A percentile compares a stretch with the other conserved stretches of the same genome.
phyloP scores from a whole-genome alignment of 2,113 vertebrate genomes.

The Caretta caretta region DNA sequence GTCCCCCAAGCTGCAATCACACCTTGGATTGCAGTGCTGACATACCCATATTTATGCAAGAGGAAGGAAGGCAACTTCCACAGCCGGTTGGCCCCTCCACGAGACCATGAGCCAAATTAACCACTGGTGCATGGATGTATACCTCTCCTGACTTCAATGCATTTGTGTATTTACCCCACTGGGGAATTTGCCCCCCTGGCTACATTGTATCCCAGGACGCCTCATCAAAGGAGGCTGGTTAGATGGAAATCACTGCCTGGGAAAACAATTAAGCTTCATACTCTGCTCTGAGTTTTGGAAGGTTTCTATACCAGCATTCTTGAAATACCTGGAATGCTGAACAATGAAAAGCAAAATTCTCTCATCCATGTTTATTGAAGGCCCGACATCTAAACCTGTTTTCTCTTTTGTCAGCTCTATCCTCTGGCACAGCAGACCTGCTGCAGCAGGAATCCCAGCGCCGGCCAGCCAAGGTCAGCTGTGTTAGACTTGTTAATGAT shows the following conservation, averaged over 20 bases:
- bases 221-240: neutral
- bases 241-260: neutral
- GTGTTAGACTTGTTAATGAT: rapidly evolving
- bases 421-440: neutral
- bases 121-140: neutral
- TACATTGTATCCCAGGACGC: neutral
- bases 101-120: neutral
- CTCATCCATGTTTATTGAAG: neutral
- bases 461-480: neutral
- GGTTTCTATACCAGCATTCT: neutral
- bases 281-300: neutral
- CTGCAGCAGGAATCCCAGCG: neutral
- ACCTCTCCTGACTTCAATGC: neutral
- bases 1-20: too few species aligned
- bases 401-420: neutral
- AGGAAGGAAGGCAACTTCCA: too few species aligned
- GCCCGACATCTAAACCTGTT: neutral
- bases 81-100: too few species aligned
- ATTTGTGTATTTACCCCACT: neutral
- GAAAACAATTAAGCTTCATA: neutral
- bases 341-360: neutral
- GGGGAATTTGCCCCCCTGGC: neutral
- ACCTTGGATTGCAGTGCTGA: too few species aligned
- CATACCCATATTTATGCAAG: too few species aligned
- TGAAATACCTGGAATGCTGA: neutral